These are phyloP conservation scores for Harpalus rufipes DNA, from an alignment of 2,888 invertebrate species.

Conservation along the genomic window DNA sequence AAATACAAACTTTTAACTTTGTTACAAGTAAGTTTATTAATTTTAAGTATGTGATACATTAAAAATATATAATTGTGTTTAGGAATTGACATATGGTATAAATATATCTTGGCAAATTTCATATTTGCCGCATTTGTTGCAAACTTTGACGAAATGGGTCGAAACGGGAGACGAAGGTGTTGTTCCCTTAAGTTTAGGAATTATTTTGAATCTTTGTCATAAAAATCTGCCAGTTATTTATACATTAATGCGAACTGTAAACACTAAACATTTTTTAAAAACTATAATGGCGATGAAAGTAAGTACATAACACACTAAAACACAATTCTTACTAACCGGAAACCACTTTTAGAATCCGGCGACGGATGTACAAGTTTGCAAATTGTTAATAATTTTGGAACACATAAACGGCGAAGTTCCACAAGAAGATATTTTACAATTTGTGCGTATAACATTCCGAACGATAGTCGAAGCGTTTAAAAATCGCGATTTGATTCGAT, in stretches of 20 bases:
- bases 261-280: slow-evolving; percentile 84
- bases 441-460: slow-evolving; percentile 78
- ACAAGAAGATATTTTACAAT: slow-evolving; percentile 77
- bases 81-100: slow-evolving; percentile 89
- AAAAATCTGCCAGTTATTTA: slow-evolving; percentile 88
- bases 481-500: slow-evolving; percentile 76
- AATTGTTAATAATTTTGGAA: slow-evolving; percentile 79
- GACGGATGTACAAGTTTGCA: slow-evolving; percentile 79
- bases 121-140: slow-evolving; percentile 84
- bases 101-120: slow-evolving; percentile 90
- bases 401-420: slow-evolving; percentile 78
- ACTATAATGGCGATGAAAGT: slow-evolving; percentile 82
- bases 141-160: slow-evolving; percentile 84
- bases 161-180: slow-evolving; percentile 79
- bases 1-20: slow-evolving; percentile 82
- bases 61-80: slow-evolving; percentile 70
- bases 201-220: slow-evolving; percentile 88
- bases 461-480: slow-evolving; percentile 77
- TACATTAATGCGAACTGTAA: slow-evolving; percentile 85
- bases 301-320: slow-evolving; percentile 21
- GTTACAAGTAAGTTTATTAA: slow-evolving; percentile 79
- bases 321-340: background rate
- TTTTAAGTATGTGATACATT: background rate
- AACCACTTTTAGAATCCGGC: slow-evolving; percentile 73
- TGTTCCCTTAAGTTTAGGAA: slow-evolving; percentile 81